phyloP scores from a whole-genome alignment of 2,113 vertebrate species.

The Tapirus terrestris region DNA sequence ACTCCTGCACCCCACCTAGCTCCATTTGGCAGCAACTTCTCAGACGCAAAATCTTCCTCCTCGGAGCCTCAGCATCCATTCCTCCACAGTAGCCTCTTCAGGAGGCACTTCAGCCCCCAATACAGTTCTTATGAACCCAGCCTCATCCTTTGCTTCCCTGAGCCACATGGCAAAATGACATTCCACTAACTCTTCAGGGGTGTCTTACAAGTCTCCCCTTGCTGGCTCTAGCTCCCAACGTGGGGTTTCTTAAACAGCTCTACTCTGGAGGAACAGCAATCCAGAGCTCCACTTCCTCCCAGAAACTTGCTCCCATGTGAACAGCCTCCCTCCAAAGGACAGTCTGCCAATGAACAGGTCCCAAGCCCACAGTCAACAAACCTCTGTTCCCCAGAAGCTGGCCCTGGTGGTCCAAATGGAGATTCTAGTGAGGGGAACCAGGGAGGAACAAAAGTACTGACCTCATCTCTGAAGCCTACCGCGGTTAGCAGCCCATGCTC shows the following conservation, averaged over 20 bases:
- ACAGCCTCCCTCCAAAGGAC: conserved; percentile 45
- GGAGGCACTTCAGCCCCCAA: conserved; percentile 52
- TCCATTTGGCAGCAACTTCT: conserved; percentile 78
- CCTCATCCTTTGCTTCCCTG: conserved; percentile 61
- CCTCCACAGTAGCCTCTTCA: background rate
- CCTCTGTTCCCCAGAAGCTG: conserved; percentile 81
- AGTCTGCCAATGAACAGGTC: conserved; percentile 31
- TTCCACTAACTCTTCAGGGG: conserved; percentile 67
- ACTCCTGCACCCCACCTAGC: conserved; percentile 13
- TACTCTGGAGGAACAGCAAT: conserved; percentile 62
- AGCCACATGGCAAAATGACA: conserved; percentile 77
- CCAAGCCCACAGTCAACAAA: conserved; percentile 73
- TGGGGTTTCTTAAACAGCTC: conserved; percentile 66
- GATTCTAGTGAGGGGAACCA: conserved; percentile 83
- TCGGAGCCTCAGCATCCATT: conserved; percentile 79
- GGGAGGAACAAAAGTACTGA: conserved; percentile 87
- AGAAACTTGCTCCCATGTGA: conserved; percentile 51
- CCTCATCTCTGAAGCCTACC: conserved; percentile 83
- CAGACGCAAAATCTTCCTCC: conserved; percentile 77
- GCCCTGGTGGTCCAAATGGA: conserved; percentile 81
- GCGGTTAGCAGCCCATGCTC: conserved; percentile 72
- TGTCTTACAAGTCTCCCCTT: conserved; percentile 78
- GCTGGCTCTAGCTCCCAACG: conserved; percentile 78
- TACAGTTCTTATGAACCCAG: conserved; percentile 66
- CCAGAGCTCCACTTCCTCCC: conserved; percentile 71